Evolutionary conservation across 2,113 vertebrate species (phyloP).

Genomic region (Noturus placidus): DNA sequence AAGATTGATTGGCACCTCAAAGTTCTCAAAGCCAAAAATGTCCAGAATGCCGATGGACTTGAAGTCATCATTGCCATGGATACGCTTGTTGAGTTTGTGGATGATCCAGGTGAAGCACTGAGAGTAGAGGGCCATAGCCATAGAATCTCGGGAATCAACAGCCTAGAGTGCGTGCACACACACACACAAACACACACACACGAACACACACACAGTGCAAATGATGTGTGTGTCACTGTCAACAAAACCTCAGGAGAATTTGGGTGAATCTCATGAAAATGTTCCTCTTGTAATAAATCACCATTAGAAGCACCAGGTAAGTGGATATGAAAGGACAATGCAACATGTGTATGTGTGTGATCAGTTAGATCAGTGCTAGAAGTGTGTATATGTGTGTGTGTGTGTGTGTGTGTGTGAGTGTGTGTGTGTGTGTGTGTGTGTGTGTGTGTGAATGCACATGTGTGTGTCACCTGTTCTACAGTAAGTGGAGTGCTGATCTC

Average conservation of each 20-base stretch:
- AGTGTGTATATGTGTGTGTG: background rate
- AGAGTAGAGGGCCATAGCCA: constrained; percentile 98
- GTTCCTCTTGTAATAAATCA: background rate
- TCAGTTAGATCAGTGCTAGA: background rate
- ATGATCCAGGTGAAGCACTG: constrained; percentile 97
- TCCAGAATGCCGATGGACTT: constrained; percentile 93
- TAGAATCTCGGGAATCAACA: constrained; percentile 91
- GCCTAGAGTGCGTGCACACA: constrained; percentile 71
- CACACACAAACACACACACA: constrained; percentile 23
- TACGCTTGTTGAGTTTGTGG: constrained; percentile 87
- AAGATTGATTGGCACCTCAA: constrained; percentile 76
- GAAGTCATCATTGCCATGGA: constrained; percentile 89
- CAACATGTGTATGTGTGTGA: background rate
- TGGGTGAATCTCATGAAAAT: background rate
- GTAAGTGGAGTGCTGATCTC: constrained; percentile 96
- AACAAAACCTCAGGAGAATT: background rate
- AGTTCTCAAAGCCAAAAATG: constrained; percentile 99
- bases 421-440: constrained; percentile 12
- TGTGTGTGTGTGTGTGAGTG: background rate
- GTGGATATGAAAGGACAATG: background rate
- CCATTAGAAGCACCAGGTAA: background rate
- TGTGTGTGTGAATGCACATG: constrained; percentile 11
- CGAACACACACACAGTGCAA: background rate
- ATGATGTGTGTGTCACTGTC: background rate
- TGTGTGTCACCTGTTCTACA: constrained; percentile 83